Base-by-base conservation (phyloP, 1,140 invertebrate genomes). In the Drosophila bocqueti region DNA sequence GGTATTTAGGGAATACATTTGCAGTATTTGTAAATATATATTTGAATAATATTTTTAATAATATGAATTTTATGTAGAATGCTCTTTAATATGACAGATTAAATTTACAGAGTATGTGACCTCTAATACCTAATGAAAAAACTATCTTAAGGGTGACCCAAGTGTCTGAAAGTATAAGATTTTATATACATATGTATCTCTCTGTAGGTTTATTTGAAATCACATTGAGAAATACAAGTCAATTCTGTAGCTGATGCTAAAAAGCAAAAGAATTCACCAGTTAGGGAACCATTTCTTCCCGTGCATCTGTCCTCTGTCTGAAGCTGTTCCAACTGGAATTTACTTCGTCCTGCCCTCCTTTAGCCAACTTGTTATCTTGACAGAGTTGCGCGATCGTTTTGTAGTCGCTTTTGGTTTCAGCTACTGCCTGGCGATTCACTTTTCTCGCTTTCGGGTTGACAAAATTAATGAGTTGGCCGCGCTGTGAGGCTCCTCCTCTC, bases 381-480 rank as follows among this genome's bases (percentile, higher is more conserved):
- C 68, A 79, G 59, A 57, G 76, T 63, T 72, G 63, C 65, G 58
- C 64, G 79, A 90, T 90, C 85, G 85, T 90, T 90, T 90, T 90
- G 85, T 90, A 85, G 85, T 71, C 68, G 74, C 77, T 72, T 74
- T 74, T 76, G 81, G 68, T 83, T 58, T 72, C 85, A 89, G 86
- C 85, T 90, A 90, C 85, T 90, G 82, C 64, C 64, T 40, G 63
- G 47, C 82, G 81, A 85, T 85, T 90, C 82, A 64, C 54, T 54
- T 63, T 62, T 59, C 43, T 73, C 78, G 60, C 82, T 78, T 83
- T 89, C 49, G 58, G 75, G 85, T 89, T 89, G 85, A 89, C 85
- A 90, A 89, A 89, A 89, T 89, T 89, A 89, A 89, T 89, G 85
- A 89, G 85, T 87, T 83, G 83, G 62, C 76, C 62, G 26, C 21